These are phyloP conservation scores for Cyprinodon tularosa DNA, from an alignment of 2,113 vertebrate species.

Conservation along the genomic window DNA sequence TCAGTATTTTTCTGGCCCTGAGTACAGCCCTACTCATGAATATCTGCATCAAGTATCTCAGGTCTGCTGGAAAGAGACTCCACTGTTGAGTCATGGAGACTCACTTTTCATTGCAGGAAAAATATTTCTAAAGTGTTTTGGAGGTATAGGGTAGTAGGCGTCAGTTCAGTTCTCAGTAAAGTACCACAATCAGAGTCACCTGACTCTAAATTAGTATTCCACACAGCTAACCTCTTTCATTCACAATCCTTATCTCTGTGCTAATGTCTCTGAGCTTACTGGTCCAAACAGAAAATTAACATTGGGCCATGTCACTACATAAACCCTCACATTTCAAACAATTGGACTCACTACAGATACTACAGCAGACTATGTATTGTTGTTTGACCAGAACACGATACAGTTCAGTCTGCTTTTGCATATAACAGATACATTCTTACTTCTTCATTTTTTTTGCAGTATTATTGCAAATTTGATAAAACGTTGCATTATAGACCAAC, in stretches of 20 bases:
- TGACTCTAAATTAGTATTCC: constrained; percentile 33
- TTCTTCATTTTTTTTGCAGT: neutral
- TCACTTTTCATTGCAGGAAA: constrained; percentile 51
- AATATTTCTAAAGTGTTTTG: constrained; percentile 37
- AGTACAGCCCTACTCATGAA: neutral
- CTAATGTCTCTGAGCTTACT: constrained; percentile 55
- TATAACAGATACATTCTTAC: neutral
- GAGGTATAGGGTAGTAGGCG: constrained; percentile 20
- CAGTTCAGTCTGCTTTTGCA: neutral
- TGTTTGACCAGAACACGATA: neutral
- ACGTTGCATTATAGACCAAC: neutral
- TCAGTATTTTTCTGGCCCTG: no score
- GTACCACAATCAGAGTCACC: constrained; percentile 31
- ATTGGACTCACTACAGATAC: constrained; percentile 6
- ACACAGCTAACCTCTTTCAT: constrained; percentile 23
- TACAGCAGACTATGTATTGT: constrained; percentile 3
- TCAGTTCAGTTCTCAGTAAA: constrained; percentile 20
- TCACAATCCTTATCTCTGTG: constrained; percentile 24
- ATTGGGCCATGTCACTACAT: constrained; percentile 44
- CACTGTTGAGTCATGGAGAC: constrained; percentile 6
- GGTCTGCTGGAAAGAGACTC: constrained; percentile 28
- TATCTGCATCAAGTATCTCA: constrained; percentile 18
- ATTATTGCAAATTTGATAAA: neutral
- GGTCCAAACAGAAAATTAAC: constrained; percentile 46
- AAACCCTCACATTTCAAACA: constrained; percentile 38